Evolutionary conservation across 2,797 vertebrate species (phyloP), one percentile per base, ranked within the genome.

Genomic region (Sebastes hubbsi): DNA sequence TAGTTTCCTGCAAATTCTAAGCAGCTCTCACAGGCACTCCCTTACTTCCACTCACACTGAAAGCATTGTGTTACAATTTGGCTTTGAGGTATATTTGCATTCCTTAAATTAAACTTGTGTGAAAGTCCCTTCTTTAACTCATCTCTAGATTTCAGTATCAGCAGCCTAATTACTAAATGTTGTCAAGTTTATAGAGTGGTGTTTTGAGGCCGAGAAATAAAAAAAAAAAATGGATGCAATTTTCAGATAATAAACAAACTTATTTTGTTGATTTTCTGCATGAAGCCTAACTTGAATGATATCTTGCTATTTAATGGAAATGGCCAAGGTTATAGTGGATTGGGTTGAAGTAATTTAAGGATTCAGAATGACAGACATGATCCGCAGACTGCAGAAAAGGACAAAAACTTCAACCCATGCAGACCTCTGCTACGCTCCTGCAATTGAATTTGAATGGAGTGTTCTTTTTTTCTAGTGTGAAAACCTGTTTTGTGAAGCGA

Each of bases 1-100:
- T 83, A 20, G 12, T 42, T 63, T 86, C 58, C 55, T 81, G 56
- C 24, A 72, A 42, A 36, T 30, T 68, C 24, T n/a, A 7, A 65
- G 13, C 58, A 80, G 1, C 54, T 56, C 20, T 65, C 32, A 52
- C 16, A 55, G 72, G n/a, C 77, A 55, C 59, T 64, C 55, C 59
- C 78, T 65, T 58, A 72, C 4, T 72, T 52, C 34, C 49, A 61
- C 24, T 36, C 61, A 80, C 58, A 85, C 69, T 67, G 49, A 60
- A 73, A 11, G 32, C 49, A 72, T 85, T 88, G 78, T 84, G 22
- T 54, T 77, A 4, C 42, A 29, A 2, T 76, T 85, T 81, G 64
- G 42, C 80, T 75, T 30, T 27, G 20, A 78, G 30, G 24, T 80
- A 6, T 38, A 59, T 78, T 87, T 80, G 38, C 70, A 79, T 84